These are phyloP conservation scores for Ahaetulla prasina DNA, from an alignment of 2,113 vertebrate genomes.

Conservation along the genomic window DNA sequence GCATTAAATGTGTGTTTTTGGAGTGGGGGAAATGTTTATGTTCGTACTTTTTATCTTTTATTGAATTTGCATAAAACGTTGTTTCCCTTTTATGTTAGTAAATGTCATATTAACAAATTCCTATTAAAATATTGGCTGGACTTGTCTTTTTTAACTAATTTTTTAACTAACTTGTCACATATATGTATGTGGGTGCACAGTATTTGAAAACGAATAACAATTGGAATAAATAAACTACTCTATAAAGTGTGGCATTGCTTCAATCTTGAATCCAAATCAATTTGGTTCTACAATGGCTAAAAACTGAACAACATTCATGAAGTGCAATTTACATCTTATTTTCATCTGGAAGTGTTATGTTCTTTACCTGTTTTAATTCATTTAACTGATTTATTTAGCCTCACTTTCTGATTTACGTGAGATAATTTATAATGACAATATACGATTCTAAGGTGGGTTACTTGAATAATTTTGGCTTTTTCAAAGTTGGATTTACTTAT, in stretches of 20 bases:
- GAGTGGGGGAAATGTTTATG: background rate
- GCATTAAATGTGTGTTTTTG: background rate
- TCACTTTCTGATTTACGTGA: background rate
- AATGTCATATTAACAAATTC: background rate
- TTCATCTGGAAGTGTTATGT: background rate
- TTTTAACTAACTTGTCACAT: too few species aligned
- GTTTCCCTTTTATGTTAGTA: background rate
- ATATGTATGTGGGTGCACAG: background rate
- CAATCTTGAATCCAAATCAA: background rate
- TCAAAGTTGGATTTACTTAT: background rate
- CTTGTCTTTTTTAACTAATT: background rate
- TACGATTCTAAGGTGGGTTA: background rate
- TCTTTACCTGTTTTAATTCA: background rate
- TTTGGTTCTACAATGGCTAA: background rate
- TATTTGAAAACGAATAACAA: background rate
- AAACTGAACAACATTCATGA: background rate
- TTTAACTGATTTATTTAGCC: background rate
- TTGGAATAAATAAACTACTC: background rate
- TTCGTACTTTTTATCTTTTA: background rate
- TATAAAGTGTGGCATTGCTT: background rate
- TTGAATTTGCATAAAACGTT: background rate
- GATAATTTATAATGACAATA: background rate
- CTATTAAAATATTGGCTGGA: background rate
- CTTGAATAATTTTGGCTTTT: background rate
- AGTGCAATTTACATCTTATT: background rate